Conservation (phyloP, 2,113 vertebrate species). For the Chaetorhynchus papuensis region DNA sequence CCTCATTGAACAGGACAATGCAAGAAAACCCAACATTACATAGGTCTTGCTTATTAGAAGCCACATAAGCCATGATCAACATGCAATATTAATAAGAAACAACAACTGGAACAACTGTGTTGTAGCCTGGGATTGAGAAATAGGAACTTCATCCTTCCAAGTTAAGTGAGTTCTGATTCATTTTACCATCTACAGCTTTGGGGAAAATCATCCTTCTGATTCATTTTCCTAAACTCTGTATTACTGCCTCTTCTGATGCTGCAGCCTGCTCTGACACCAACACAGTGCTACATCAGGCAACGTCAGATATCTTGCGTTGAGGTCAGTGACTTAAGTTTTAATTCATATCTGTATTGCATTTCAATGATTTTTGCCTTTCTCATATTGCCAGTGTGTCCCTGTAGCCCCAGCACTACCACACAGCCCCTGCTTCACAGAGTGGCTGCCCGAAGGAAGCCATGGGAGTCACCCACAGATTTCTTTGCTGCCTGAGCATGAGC, state of each 20-base stretch:
- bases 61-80: neutral
- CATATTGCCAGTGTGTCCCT: accelerated
- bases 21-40: neutral
- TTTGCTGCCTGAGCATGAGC: neutral
- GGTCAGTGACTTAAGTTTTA: neutral
- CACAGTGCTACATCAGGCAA: neutral
- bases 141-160: neutral
- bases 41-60: neutral
- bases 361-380: neutral
- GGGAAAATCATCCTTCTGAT: constrained; percentile 2
- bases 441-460: neutral
- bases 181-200: neutral
- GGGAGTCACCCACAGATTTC: neutral
- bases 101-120: neutral
- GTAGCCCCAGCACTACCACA: neutral
- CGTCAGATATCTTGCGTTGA: neutral
- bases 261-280: neutral
- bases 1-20: neutral
- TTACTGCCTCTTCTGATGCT: neutral
- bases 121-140: neutral
- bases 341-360: neutral
- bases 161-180: constrained; percentile 1
- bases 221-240: neutral
- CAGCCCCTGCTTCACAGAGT: neutral
- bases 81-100: neutral